These are phyloP conservation scores for Allolobophora icterica DNA, from an alignment of 2,888 invertebrate genomes.

Conservation along the genomic window DNA sequence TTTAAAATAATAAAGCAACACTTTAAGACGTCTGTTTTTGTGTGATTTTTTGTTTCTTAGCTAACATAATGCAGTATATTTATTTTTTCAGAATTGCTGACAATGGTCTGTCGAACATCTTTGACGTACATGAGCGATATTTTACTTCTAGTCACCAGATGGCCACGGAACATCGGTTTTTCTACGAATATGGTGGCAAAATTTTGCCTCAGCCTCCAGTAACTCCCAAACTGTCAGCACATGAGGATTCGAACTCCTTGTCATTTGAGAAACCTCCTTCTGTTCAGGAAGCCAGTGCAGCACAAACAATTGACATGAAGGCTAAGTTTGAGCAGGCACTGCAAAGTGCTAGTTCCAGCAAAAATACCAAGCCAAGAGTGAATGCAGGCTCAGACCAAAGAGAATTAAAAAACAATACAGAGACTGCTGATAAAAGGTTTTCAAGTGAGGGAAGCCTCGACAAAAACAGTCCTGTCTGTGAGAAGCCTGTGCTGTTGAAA, in stretches of 20 bases:
- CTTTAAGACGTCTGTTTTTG: neutral
- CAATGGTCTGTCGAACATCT: constrained; percentile 20
- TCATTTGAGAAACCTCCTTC: neutral
- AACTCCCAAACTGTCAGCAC: neutral
- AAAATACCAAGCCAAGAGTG: too few species aligned
- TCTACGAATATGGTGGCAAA: constrained; percentile 29
- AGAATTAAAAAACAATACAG: too few species aligned
- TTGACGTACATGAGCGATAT: neutral
- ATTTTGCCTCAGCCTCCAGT: neutral
- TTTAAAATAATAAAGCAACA: neutral
- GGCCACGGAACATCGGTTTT: constrained; percentile 22
- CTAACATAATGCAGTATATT: neutral
- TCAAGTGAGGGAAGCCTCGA: too few species aligned
- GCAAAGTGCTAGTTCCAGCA: neutral
- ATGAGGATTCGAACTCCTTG: neutral
- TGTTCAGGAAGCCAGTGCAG: neutral
- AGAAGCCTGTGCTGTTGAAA: too few species aligned
- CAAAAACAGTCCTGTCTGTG: too few species aligned
- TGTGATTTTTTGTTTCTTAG: neutral
- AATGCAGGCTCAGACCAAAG: too few species aligned
- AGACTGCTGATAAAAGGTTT: too few species aligned
- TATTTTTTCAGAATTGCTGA: neutral
- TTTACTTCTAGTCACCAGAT: constrained; percentile 29
- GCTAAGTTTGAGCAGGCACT: constrained; percentile 33
- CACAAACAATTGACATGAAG: constrained; percentile 26